These are phyloP conservation scores for Ruditapes philippinarum DNA, from an alignment of 1,140 invertebrate species.

Conservation along the genomic window DNA sequence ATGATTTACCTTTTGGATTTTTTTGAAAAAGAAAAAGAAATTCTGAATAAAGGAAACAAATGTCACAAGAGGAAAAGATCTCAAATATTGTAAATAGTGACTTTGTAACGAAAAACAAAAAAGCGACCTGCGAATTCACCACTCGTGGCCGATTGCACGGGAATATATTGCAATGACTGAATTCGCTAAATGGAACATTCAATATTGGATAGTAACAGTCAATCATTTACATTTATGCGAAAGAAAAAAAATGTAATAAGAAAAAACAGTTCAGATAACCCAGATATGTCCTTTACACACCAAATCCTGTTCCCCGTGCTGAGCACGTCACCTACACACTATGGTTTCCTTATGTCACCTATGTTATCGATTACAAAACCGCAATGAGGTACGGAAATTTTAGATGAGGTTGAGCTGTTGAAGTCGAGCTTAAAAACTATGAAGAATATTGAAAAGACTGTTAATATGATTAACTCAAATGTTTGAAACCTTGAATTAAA, in stretches of 20 bases:
- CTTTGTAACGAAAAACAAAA: neutral
- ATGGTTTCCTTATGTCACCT: neutral
- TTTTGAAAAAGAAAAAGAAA: neutral
- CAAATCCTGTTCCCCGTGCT: neutral
- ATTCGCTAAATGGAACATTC: neutral
- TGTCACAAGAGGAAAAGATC: neutral
- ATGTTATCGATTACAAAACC: neutral
- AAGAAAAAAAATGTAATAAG: neutral
- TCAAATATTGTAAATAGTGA: neutral
- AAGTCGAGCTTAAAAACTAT: neutral
- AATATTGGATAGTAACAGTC: neutral
- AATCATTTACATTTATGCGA: neutral
- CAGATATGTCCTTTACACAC: too few species aligned
- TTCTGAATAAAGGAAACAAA: neutral
- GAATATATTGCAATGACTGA: too few species aligned
- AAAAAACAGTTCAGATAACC: neutral
- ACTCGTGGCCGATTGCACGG: neutral
- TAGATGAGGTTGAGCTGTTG: neutral
- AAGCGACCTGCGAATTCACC: neutral
- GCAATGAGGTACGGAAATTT: neutral
- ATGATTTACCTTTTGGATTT: neutral
- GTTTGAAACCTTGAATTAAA: too few species aligned
- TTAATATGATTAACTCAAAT: too few species aligned
- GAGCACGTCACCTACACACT: neutral
- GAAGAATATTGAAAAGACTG: too few species aligned